phyloP scores from a whole-genome alignment of 2,888 invertebrate species.

The Pyrrhosoma nymphula region DNA sequence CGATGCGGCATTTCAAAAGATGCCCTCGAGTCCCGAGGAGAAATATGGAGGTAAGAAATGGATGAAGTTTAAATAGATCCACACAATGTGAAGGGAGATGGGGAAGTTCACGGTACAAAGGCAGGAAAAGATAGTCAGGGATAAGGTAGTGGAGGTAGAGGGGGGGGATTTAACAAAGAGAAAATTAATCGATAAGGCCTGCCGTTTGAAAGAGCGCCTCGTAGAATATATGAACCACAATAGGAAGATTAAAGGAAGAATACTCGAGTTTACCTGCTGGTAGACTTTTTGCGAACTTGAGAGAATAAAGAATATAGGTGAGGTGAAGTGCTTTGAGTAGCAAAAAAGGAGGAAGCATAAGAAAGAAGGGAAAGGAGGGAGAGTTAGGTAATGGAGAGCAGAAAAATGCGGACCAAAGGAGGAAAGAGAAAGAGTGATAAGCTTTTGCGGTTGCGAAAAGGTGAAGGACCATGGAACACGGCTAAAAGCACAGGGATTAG shows the following conservation, averaged over 20 bases:
- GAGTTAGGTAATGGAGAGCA: not conserved
- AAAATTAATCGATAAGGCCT: not conserved
- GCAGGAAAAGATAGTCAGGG: not conserved
- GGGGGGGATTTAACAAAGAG: not conserved
- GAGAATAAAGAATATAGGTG: not conserved
- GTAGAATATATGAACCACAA: not conserved
- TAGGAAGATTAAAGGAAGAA: not conserved
- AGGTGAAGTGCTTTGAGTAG: no score
- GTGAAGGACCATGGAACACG: not conserved
- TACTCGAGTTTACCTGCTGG: not conserved
- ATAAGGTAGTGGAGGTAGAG: not conserved
- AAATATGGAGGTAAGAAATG: slow-evolving; percentile 31
- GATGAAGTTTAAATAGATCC: not conserved
- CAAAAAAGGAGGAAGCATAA: not conserved
- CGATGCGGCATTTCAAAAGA: not conserved
- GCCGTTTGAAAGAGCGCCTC: not conserved
- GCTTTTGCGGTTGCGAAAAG: not conserved
- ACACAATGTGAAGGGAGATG: not conserved
- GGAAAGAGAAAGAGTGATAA: not conserved
- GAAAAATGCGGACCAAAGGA: not conserved
- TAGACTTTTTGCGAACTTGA: not conserved
- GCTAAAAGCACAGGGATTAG: not conserved
- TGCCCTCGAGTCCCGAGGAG: not conserved
- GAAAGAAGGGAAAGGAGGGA: not conserved
- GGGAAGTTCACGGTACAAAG: not conserved